phyloP scores from a whole-genome alignment of 2,113 vertebrate species.

The Leptobrachium leishanense region DNA sequence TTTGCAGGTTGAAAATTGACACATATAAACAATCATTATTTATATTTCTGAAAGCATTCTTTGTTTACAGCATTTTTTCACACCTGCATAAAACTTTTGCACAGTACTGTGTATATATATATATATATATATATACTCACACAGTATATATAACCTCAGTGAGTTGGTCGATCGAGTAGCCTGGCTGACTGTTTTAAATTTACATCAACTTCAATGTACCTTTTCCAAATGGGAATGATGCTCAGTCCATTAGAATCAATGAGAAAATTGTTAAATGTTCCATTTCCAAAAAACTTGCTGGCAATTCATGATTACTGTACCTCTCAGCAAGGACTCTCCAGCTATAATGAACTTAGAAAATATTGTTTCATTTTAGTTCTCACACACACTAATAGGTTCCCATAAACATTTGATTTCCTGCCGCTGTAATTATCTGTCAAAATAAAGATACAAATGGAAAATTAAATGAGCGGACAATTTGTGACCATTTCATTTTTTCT shows the following conservation, averaged over 20 bases:
- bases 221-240: slow-evolving; percentile 28
- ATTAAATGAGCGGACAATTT: not conserved
- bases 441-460: not conserved
- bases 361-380: not conserved
- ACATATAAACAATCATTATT: too few species aligned
- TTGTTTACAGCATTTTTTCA: too few species aligned
- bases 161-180: too few species aligned
- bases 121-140: too few species aligned
- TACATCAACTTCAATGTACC: slow-evolving; percentile 17
- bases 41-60: too few species aligned
- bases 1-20: too few species aligned
- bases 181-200: not conserved
- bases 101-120: too few species aligned
- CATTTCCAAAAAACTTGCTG: slow-evolving; percentile 20
- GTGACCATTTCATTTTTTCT: not conserved
- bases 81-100: too few species aligned
- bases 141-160: too few species aligned
- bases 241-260: slow-evolving; percentile 33
- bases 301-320: slow-evolving; percentile 2
- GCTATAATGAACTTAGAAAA: slow-evolving; percentile 18
- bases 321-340: slow-evolving; percentile 12
- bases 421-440: slow-evolving; percentile 8
- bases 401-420: slow-evolving; percentile 23
- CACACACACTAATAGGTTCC: not conserved
- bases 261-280: slow-evolving; percentile 37